phyloP scores from a whole-genome alignment of 2,888 invertebrate species.

The Apotomis capreana region DNA sequence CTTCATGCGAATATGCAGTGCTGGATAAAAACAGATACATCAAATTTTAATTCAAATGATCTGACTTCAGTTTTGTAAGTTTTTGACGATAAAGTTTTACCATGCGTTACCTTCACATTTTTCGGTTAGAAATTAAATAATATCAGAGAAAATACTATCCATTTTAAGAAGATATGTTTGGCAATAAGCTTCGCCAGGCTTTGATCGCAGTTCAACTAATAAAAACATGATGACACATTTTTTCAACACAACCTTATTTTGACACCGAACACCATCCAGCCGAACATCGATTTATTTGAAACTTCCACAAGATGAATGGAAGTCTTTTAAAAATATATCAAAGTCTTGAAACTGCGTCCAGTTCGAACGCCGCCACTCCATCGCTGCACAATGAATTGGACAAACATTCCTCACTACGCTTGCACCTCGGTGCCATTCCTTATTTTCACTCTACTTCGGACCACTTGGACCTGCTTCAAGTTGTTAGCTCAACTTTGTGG shows the following conservation, averaged over 20 bases:
- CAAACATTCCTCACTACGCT: conserved; percentile 25
- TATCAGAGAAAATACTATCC: no score
- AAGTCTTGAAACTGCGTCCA: conserved; percentile 30
- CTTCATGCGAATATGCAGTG: no score
- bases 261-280: conserved; percentile 2
- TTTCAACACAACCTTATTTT: conserved; percentile 7
- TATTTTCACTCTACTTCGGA: conserved; percentile 18
- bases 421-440: conserved; percentile 10
- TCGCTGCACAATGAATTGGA: conserved; percentile 30
- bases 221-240: not conserved
- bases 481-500: no score
- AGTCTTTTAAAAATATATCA: conserved; percentile 34
- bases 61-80: no score
- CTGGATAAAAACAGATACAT: no score
- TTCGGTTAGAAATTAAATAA: no score
- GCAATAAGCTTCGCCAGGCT: no score
- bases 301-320: conserved; percentile 32
- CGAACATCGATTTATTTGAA: conserved; percentile 28
- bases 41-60: no score
- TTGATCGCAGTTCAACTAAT: no score
- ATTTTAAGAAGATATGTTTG: no score
- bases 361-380: conserved; percentile 8
- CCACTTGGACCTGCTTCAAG: not conserved
- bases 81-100: no score
- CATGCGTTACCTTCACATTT: no score